Evolutionary conservation across 1,140 invertebrate genomes (phyloP).

Genomic region (Neotoxoptera formosana): DNA sequence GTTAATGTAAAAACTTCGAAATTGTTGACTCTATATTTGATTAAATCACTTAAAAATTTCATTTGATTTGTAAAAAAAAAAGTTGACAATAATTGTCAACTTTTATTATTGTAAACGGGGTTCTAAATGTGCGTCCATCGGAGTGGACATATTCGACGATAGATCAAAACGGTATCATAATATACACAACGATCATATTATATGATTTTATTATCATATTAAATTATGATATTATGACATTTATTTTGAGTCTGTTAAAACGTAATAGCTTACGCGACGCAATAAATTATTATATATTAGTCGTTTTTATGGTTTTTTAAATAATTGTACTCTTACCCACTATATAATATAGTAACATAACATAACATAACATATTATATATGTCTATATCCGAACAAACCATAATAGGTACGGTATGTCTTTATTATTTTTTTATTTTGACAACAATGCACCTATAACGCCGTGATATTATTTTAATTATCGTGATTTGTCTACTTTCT

Average conservation of each 20-base stretch:
- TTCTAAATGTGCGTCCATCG: neutral
- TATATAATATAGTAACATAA: no score
- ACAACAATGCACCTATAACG: neutral
- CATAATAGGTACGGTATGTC: neutral
- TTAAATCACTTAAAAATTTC: no score
- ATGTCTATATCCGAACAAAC: neutral
- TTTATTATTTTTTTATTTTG: no score
- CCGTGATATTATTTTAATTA: neutral
- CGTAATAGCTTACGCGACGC: neutral
- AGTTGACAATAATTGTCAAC: no score
- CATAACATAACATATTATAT: no score
- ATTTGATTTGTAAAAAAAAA: no score
- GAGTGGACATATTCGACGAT: neutral
- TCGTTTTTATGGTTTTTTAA: neutral
- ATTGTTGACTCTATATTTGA: no score
- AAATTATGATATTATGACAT: neutral
- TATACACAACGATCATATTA: neutral
- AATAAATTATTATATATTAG: neutral
- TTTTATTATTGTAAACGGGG: neutral
- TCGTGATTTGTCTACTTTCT: conserved; percentile 18
- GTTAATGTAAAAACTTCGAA: no score
- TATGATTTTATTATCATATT: no score
- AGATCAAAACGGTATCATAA: neutral
- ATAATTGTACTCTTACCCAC: neutral
- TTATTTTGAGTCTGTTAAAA: neutral